Conservation (phyloP, 2,113 vertebrate genomes). For the Nyctibius bracteatus region DNA sequence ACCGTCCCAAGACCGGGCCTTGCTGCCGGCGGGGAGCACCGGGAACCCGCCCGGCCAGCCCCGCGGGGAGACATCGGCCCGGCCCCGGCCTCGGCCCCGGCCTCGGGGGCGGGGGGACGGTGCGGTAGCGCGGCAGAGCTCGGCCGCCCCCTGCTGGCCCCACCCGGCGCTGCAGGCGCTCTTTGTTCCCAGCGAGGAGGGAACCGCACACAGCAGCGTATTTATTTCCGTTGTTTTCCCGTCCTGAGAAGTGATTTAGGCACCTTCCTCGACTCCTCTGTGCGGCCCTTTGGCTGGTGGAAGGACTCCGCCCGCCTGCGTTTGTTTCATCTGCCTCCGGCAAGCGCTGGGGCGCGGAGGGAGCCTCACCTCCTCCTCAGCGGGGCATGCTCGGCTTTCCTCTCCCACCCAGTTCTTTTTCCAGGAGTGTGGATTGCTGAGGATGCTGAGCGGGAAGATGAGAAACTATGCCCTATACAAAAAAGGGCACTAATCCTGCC, state of each 20-base stretch:
- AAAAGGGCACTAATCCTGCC: neutral
- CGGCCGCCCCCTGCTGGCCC: constrained; percentile 38
- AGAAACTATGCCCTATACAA: neutral
- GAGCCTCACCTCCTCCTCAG: neutral
- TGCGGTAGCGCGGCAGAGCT: neutral
- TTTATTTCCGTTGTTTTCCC: neutral
- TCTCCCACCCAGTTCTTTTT: neutral
- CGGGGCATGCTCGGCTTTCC: neutral
- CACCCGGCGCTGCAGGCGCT: neutral
- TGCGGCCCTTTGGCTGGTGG: neutral
- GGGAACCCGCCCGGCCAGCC: no score
- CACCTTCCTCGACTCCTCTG: neutral
- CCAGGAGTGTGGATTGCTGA: neutral
- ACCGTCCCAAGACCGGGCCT: no score
- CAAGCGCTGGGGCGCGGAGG: neutral
- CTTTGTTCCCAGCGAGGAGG: neutral
- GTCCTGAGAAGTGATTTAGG: neutral
- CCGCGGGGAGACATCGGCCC: no score
- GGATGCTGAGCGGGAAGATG: neutral
- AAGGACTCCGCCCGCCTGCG: neutral
- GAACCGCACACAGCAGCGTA: neutral
- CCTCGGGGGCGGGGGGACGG: no score
- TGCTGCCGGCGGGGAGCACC: neutral
- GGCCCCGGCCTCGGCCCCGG: neutral
- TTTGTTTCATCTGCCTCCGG: neutral